Conservation (phyloP, 2,888 invertebrate species). For the Conomelus anceps region DNA sequence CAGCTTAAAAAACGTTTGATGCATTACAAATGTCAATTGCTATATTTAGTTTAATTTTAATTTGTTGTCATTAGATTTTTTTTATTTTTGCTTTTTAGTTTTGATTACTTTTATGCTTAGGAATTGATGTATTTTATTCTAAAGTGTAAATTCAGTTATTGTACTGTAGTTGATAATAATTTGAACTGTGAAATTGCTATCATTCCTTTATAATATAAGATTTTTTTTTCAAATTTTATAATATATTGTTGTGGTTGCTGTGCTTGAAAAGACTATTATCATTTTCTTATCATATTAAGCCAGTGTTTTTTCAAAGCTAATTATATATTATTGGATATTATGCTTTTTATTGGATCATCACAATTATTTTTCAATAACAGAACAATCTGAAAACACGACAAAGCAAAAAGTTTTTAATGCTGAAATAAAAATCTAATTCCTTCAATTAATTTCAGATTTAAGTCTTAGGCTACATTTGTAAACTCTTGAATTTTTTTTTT, state of each 20-base stretch:
- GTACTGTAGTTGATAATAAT: too few relatives aligned
- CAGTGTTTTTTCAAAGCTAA: background rate
- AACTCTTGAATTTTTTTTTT: too few relatives aligned
- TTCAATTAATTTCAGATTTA: too few relatives aligned
- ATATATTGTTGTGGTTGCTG: background rate
- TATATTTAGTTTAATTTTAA: background rate
- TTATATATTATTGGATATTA: too few relatives aligned
- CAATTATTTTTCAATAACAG: too few relatives aligned
- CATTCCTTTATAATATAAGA: background rate
- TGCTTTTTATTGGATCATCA: too few relatives aligned
- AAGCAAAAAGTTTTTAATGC: too few relatives aligned
- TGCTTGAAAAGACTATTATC: background rate
- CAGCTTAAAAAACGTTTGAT: background rate
- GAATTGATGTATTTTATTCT: background rate
- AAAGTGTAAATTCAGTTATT: background rate
- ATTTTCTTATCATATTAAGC: background rate
- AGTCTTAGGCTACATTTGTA: too few relatives aligned
- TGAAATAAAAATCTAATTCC: too few relatives aligned
- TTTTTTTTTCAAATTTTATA: background rate
- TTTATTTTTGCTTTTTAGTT: background rate
- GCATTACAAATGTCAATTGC: background rate
- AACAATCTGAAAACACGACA: too few relatives aligned
- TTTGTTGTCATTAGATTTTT: background rate
- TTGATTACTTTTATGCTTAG: background rate
- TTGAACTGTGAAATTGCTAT: background rate